phyloP scores from a whole-genome alignment of 1,140 invertebrate genomes.

The Temnothorax nylanderi region DNA sequence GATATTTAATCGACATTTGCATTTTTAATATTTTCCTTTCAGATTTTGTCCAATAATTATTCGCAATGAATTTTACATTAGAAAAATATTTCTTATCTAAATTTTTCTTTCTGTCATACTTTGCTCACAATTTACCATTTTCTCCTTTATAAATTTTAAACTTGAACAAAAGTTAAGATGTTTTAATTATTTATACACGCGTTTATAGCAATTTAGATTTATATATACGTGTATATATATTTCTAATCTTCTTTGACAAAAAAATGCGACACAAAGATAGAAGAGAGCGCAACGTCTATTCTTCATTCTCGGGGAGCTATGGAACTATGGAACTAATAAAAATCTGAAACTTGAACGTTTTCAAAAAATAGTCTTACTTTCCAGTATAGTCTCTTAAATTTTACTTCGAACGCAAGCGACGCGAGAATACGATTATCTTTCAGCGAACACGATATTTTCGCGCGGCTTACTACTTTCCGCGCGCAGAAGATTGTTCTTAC shows the following conservation, averaged over 20 bases:
- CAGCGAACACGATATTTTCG: conserved; percentile 28
- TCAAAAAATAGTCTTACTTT: not conserved
- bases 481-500: conserved; percentile 52
- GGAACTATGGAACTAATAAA: not conserved
- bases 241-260: not conserved
- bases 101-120: too few relatives aligned
- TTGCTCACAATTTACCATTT: too few relatives aligned
- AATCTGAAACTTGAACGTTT: not conserved
- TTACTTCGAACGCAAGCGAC: conserved; percentile 5
- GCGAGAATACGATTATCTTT: conserved; percentile 41
- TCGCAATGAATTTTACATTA: not conserved
- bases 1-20: conserved; percentile 37
- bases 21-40: conserved; percentile 39
- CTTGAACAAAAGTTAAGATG: too few relatives aligned
- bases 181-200: too few relatives aligned
- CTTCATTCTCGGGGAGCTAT: not conserved
- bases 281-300: not conserved
- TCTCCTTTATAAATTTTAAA: too few relatives aligned
- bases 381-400: conserved; percentile 28
- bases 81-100: too few relatives aligned
- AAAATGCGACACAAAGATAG: not conserved
- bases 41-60: not conserved
- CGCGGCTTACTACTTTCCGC: conserved; percentile 51
- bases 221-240: not conserved
- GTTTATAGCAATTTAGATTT: too few relatives aligned